Evolutionary conservation across 2,797 vertebrate species (phyloP).

Genomic region (Microcaecilia unicolor): DNA sequence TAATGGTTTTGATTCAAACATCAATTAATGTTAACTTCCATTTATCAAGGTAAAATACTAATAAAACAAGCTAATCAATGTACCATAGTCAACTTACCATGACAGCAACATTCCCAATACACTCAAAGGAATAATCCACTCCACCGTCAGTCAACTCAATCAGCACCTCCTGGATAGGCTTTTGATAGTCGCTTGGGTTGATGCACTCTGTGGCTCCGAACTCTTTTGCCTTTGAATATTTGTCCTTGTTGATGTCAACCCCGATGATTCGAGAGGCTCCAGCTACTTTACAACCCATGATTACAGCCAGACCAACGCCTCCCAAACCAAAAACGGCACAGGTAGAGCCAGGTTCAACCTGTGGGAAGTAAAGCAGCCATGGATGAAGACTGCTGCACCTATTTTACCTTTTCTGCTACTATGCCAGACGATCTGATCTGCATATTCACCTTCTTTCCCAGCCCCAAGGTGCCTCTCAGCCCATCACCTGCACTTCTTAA

Average conservation of each 20-base stretch:
- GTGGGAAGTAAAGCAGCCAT: constrained; percentile 10
- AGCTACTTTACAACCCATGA: constrained; percentile 87
- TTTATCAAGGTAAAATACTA: no score
- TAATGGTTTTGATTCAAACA: no score
- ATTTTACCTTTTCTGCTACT: no score
- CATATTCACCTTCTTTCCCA: no score
- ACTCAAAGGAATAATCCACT: constrained; percentile 88
- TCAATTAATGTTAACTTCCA: no score
- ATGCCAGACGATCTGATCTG: no score
- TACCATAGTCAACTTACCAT: constrained; percentile 72
- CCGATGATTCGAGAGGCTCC: constrained; percentile 83
- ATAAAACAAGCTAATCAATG: no score
- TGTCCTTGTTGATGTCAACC: constrained; percentile 79
- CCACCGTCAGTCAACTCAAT: constrained; percentile 79
- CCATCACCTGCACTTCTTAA: no score
- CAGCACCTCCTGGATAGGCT: constrained; percentile 75
- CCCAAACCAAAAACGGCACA: constrained; percentile 89
- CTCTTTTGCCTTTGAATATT: constrained; percentile 73
- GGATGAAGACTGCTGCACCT: no score
- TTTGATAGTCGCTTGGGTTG: constrained; percentile 73
- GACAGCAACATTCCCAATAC: constrained; percentile 75
- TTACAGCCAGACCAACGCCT: constrained; percentile 83
- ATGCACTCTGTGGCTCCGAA: constrained; percentile 86
- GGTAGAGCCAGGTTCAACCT: constrained; percentile 84
- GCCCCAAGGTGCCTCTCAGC: no score